These are phyloP conservation scores for Apotomis turbidana DNA, from an alignment of 2,888 invertebrate genomes.

Conservation along the genomic window DNA sequence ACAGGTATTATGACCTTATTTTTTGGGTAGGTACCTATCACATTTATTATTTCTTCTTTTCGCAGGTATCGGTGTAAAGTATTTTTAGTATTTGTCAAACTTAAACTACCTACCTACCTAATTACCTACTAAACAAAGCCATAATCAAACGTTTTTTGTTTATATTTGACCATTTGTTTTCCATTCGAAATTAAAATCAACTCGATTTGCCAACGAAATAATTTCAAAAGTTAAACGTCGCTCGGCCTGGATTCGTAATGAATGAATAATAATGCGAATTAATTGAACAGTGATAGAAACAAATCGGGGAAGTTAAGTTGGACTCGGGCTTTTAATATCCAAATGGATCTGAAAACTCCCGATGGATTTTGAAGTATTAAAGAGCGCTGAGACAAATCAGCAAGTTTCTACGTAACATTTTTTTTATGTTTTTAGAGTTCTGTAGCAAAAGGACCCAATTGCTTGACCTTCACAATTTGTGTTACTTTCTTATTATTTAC, in stretches of 20 bases:
- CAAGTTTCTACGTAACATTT: no score
- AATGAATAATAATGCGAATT: constrained; percentile 25
- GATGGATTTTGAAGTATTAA: not conserved
- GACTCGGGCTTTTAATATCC: constrained; percentile 20
- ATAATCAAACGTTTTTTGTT: not conserved
- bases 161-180: not conserved
- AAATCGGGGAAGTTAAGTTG: constrained; percentile 23
- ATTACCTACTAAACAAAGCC: not conserved
- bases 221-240: constrained; percentile 21
- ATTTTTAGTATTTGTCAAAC: no score
- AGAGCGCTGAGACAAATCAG: not conserved
- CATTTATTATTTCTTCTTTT: no score
- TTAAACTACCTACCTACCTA: not conserved
- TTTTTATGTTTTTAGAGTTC: no score
- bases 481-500: no score
- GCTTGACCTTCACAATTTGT: no score
- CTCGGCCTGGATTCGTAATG: constrained; percentile 4
- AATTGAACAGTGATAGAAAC: constrained; percentile 28
- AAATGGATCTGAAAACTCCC: constrained; percentile 9
- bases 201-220: constrained; percentile 1
- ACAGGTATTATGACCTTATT: no score
- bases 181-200: not conserved
- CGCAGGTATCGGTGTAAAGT: no score
- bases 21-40: no score
- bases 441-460: not conserved